Base-by-base conservation (phyloP, 2,797 vertebrate species). In the Intellagama lesueurii region DNA sequence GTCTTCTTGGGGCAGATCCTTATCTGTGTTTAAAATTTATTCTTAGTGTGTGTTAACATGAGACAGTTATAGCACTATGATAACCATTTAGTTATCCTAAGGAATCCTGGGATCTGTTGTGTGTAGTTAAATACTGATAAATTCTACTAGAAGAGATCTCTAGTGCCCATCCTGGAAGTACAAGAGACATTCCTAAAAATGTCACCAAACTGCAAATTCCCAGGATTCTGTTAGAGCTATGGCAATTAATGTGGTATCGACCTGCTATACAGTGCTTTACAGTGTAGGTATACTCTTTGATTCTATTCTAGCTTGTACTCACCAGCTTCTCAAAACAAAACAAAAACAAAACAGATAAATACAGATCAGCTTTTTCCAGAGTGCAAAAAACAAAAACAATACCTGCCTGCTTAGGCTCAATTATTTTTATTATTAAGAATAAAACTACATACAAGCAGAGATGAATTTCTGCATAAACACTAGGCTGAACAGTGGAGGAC, bases 401-500 rank as follows among this genome's bases (percentile, higher is more conserved):
- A 72, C 5, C 22, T 56, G 16, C 49, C 69, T 56, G 30, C 68
- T 85, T 56, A 52, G 30, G 49, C 56, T 44, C 7, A 19, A 47
- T 75, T 75, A 30, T 47, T 68, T 24, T n/a, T 12, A 77, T 47
- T 68, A n/a, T n/a, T 12, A 77, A 52, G 5, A 60, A 17, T 4
- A 85, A 85, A 85, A 60, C 32, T 44, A 7, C 17, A 72, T 14
- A 80, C n/a, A 30, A 28, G 16, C 68, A 40, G 14, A 85, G 66
- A 72, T 72, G 17, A 70, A 85, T 85, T 72, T 73, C 26, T 82
- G 40, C 30, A 87, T 73, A 26, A 81, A 30, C 83, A 89, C 32
- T 79, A 44, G 47, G 7, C 4, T 73, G 19, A 49, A 78, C 40
- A 88, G 56, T 19, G 8, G 30, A 68, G 1, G 17, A 70, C 9